Evolutionary conservation across 1,140 invertebrate genomes (phyloP).

Genomic region (fruit fly (Drosophila melanogaster)): Release_6_plus_ISO1_MT NT_033779.5:21125001-21125500

Average conservation of each 20-base stretch:
- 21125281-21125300: constrained; percentile 20
- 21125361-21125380: constrained; percentile 81
- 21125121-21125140: constrained; percentile 43
- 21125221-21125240: constrained; percentile 28
- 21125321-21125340: constrained; percentile 91
- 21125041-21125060: not conserved
- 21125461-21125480: constrained; percentile 17
- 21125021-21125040: not conserved
- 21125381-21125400: constrained; percentile 85
- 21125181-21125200: constrained; percentile 24
- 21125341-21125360: constrained; percentile 87
- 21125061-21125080: constrained; percentile 7
- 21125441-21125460: constrained; percentile 86
- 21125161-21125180: constrained; percentile 34
- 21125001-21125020: too few species aligned
- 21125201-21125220: constrained; percentile 20
- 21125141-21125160: constrained; percentile 52
- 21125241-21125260: constrained; percentile 12
- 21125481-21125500: constrained; percentile 37
- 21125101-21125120: constrained; percentile 66
- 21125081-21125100: constrained; percentile 4
- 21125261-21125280: constrained; percentile 12
- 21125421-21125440: constrained; percentile 93
- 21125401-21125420: constrained; percentile 93
- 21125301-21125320: constrained; percentile 87